Base-by-base conservation (phyloP, 2,113 vertebrate species). In the Corvus moneduloides region DNA sequence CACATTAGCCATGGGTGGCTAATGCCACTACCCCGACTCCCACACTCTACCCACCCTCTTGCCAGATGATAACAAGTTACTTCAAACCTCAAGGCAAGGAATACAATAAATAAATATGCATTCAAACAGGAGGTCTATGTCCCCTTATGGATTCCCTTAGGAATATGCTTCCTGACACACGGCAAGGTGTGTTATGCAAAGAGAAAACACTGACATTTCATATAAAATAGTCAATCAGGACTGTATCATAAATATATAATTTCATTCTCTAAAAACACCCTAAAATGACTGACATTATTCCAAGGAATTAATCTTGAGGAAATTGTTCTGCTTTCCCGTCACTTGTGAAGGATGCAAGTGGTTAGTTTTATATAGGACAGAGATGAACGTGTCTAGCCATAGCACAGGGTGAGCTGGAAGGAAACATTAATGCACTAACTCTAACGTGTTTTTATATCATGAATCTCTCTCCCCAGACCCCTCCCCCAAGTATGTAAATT, bases 311-410 rank as follows among this genome's bases (percentile, higher is more conserved):
- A 54, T 85, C 79, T 75, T 37, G 59, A 97, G 90, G 93, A 94
- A 95, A 93, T 82, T 56, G 69, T 89, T 95, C 67, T 39, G 91
- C 81, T 96, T 94, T 94, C 80, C 93, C 93, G 93, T 90, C 17
- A 37, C 63, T 96, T 73, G 62, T 54, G 66, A 95, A 90, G 55
- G 88, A 92, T 91, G 54, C 59, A 66, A 94, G 95, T 94, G 68
- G 76, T 97, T 94, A 92, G 63, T 71, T 92, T 97, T 97, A 87
- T 95, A 97, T 95, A 93, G 96, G 94, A 96, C 93, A 94, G 81
- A 89, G 80, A 96, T 59, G 90, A 90, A 97, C 18, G 10, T 63
- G 62, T 94, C 94, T 93, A 94, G 77, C 67, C 87, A 44, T 62
- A 89, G 90, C 48, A 94, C 49, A 62, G 89, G 88, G 79, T 81